Evolutionary conservation across 2,797 vertebrate species (phyloP).

Genomic region (Rhabdomys pumilio): DNA sequence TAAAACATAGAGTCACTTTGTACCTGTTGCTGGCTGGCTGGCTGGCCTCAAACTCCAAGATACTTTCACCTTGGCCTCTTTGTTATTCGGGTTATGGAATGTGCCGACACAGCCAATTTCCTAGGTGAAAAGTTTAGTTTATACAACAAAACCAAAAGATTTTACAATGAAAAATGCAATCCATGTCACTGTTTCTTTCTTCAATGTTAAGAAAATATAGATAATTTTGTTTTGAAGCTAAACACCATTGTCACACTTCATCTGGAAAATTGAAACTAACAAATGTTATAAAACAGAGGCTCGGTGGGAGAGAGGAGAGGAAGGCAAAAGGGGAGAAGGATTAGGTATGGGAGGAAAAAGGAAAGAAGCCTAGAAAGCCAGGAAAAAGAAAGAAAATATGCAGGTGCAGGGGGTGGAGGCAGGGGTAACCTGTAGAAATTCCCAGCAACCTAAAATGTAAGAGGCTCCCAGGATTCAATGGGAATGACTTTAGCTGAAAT

Average conservation of each 20-base stretch:
- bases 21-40: not conserved
- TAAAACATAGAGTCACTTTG: not conserved
- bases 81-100: not conserved
- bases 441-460: too few species aligned
- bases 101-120: too few species aligned
- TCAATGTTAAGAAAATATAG: not conserved
- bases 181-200: not conserved
- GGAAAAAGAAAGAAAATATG: too few species aligned
- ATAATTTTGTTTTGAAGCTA: not conserved
- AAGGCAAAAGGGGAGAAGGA: too few species aligned
- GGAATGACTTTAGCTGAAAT: too few species aligned
- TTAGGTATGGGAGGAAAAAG: too few species aligned
- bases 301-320: too few species aligned
- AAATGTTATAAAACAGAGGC: not conserved
- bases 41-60: not conserved
- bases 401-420: too few species aligned
- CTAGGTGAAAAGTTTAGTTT: not conserved
- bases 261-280: not conserved
- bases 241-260: not conserved
- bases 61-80: not conserved
- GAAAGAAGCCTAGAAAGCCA: too few species aligned
- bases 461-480: too few species aligned
- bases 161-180: not conserved
- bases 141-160: not conserved
- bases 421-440: too few species aligned